A percentile compares a stretch with the other conserved stretches of the same genome.
Evolutionary conservation across 1,140 invertebrate species (phyloP).

Genomic region (Cryptotermes secundus): DNA sequence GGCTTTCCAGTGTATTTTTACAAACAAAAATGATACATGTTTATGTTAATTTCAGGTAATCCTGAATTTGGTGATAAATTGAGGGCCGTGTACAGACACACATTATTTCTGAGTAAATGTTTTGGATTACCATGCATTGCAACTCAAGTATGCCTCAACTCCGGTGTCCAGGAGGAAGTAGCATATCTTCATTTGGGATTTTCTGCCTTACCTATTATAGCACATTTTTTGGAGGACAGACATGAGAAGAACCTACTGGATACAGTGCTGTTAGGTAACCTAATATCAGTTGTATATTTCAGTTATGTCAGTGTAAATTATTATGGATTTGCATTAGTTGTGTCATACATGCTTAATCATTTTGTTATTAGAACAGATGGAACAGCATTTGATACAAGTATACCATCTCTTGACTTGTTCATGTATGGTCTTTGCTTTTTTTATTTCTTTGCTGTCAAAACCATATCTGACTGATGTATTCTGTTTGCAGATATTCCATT

Average conservation of each 20-base stretch:
- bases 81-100: neutral
- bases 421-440: constrained; percentile 20
- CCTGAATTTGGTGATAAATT: constrained; percentile 21
- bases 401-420: constrained; percentile 22
- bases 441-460: constrained; percentile 23
- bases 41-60: neutral
- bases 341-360: constrained; percentile 15
- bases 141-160: neutral
- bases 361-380: constrained; percentile 12
- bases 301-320: neutral
- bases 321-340: neutral
- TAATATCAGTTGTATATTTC: neutral
- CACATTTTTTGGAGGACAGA: neutral
- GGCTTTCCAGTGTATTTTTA: too few species aligned
- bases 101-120: constrained; percentile 6
- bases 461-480: neutral
- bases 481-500: neutral
- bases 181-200: constrained; percentile 14
- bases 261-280: neutral
- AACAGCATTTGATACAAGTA: constrained; percentile 1
- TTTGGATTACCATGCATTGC: constrained; percentile 1
- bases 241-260: neutral
- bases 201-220: neutral
- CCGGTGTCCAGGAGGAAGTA: neutral
- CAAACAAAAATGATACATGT: neutral